Conservation (phyloP, 35 echinoderm and acorn worm species). For the Apostichopus parvimensis region DNA sequence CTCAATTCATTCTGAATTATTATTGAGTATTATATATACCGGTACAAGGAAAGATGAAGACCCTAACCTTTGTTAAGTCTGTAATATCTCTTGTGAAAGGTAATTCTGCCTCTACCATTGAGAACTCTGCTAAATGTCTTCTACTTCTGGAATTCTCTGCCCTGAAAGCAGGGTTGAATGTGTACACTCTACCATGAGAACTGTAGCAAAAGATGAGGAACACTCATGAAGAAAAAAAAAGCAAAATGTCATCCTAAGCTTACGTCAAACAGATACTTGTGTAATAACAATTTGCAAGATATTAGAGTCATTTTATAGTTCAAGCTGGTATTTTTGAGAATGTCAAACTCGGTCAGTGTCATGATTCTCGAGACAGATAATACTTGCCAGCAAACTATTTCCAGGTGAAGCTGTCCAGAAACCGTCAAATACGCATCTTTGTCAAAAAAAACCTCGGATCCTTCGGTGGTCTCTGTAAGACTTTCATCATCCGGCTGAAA, state of each 20-base stretch:
- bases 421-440: slow-evolving; percentile 71
- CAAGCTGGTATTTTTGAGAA: no score
- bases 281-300: no score
- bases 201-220: slow-evolving; percentile 30
- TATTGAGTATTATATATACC: no score
- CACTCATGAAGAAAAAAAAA: no score
- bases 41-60: background rate
- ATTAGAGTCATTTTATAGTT: no score
- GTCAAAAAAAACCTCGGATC: slow-evolving; percentile 50
- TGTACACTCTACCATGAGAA: slow-evolving; percentile 84
- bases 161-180: slow-evolving; percentile 81
- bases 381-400: slow-evolving; percentile 76
- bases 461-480: background rate
- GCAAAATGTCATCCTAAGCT: no score
- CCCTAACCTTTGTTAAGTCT: slow-evolving; percentile 75
- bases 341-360: no score
- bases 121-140: slow-evolving; percentile 88
- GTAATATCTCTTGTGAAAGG: slow-evolving; percentile 66
- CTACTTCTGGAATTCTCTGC: slow-evolving; percentile 86
- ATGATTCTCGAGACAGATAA: background rate
- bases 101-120: slow-evolving; percentile 86
- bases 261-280: no score
- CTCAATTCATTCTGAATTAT: no score
- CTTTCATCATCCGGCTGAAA: no score
- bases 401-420: slow-evolving; percentile 86